These are phyloP conservation scores for Melitaea cinxia DNA, from an alignment of 1,140 invertebrate species.

Conservation along the genomic window DNA sequence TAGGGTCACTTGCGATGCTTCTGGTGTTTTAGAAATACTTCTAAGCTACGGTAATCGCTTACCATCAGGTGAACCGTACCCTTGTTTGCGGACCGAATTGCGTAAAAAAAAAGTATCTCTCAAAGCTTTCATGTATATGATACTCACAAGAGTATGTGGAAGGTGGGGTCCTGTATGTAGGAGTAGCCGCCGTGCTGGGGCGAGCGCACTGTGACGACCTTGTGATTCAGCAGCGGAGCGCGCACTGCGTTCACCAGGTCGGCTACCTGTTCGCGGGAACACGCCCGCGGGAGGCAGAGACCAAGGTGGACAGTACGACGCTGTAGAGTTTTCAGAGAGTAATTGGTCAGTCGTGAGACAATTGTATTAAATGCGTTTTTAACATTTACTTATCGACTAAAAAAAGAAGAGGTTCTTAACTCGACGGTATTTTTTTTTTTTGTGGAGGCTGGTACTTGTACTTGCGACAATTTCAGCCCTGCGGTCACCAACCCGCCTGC, in stretches of 20 bases:
- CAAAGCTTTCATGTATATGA: not conserved
- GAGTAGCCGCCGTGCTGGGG: constrained; percentile 85
- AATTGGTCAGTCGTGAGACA: not conserved
- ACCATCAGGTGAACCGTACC: no score
- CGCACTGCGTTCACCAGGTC: constrained; percentile 82
- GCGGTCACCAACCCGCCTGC: no score
- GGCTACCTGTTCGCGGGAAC: constrained; percentile 83
- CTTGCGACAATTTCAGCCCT: no score
- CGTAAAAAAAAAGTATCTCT: no score
- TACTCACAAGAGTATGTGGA: constrained; percentile 87
- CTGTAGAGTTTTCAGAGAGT: constrained; percentile 46
- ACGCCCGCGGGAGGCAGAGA: constrained; percentile 87
- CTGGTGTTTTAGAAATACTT: no score
- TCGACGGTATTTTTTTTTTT: no score
- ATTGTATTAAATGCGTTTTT: not conserved
- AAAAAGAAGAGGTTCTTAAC: no score
- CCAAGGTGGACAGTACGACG: constrained; percentile 86
- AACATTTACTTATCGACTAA: no score
- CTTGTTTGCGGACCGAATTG: no score
- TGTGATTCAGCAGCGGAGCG: constrained; percentile 67
- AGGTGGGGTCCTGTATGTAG: constrained; percentile 86
- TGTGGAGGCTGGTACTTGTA: no score
- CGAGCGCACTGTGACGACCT: constrained; percentile 84
- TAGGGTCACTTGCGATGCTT: no score
- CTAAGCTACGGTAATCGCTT: no score